These are phyloP conservation scores for Saguinus midas DNA, from an alignment of 2,113 vertebrate genomes.

Conservation along the genomic window DNA sequence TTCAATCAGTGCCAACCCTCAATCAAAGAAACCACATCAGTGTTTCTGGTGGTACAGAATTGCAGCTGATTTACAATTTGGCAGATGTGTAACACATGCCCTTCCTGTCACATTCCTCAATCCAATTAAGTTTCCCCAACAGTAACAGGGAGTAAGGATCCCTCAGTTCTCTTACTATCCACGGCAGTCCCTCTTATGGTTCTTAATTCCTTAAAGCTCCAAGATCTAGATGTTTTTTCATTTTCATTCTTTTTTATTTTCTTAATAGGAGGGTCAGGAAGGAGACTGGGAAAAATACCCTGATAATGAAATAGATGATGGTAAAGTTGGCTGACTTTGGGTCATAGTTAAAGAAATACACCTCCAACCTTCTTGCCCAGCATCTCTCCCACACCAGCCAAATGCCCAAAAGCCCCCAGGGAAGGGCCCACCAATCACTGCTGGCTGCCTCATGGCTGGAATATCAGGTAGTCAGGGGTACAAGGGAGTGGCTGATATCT, in stretches of 20 bases:
- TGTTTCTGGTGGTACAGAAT: accelerated
- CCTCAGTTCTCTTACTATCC: neutral
- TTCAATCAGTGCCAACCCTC: neutral
- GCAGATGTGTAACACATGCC: neutral
- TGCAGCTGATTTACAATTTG: neutral
- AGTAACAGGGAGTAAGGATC: neutral
- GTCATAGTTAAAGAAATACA: neutral
- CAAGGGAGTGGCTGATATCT: neutral
- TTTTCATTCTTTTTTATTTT: neutral
- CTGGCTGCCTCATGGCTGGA: no score
- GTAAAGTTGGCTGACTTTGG: no score
- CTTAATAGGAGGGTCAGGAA: neutral
- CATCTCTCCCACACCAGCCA: accelerated
- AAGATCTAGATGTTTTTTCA: neutral
- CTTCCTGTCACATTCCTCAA: neutral
- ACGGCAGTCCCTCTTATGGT: neutral
- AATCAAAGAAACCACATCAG: neutral
- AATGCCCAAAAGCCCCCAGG: neutral
- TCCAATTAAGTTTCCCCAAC: neutral
- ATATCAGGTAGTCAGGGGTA: neutral
- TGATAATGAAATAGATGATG: neutral
- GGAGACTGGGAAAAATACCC: neutral
- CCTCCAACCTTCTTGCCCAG: neutral
- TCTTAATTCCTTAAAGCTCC: neutral
- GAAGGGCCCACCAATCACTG: neutral